These are phyloP conservation scores for Drosophila tsacasi DNA, from an alignment of 1,140 invertebrate genomes.

Conservation along the genomic window DNA sequence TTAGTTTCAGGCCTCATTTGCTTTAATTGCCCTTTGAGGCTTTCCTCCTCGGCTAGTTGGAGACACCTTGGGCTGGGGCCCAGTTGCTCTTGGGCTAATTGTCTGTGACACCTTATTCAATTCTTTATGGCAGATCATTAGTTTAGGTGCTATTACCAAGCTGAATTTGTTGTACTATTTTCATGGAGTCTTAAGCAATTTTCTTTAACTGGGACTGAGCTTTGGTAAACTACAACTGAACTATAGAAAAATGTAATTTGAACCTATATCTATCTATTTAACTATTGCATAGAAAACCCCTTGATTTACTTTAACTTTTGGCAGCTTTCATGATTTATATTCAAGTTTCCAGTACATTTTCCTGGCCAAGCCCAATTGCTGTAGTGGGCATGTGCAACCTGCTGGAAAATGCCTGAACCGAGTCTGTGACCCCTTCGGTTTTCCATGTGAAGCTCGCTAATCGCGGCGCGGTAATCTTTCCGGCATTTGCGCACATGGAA, in stretches of 20 bases:
- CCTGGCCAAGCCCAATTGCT: constrained; percentile 15
- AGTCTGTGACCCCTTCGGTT: constrained; percentile 35
- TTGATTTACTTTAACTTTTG: not conserved
- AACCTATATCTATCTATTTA: not conserved
- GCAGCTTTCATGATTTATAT: not conserved
- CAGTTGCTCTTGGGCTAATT: constrained; percentile 13
- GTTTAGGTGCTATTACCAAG: not conserved
- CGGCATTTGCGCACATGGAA: constrained; percentile 64
- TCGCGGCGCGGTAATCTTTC: constrained; percentile 71
- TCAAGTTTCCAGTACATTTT: constrained; percentile 14
- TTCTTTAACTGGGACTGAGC: not conserved
- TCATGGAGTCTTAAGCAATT: constrained; percentile 5
- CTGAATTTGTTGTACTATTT: not conserved
- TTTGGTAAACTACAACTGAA: not conserved
- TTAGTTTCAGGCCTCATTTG: constrained; percentile 66
- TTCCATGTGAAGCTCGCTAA: constrained; percentile 38
- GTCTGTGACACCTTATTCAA: constrained; percentile 37
- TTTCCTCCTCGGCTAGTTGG: constrained; percentile 31
- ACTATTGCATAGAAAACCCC: not conserved
- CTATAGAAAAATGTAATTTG: not conserved
- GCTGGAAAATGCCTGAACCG: constrained; percentile 18
- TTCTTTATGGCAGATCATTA: constrained; percentile 7
- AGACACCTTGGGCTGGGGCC: constrained; percentile 28
- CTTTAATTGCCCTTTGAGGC: constrained; percentile 39
- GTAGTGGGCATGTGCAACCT: constrained; percentile 22